Conservation (phyloP, 1,140 invertebrate species). For the Leptinotarsa lineolata region DNA sequence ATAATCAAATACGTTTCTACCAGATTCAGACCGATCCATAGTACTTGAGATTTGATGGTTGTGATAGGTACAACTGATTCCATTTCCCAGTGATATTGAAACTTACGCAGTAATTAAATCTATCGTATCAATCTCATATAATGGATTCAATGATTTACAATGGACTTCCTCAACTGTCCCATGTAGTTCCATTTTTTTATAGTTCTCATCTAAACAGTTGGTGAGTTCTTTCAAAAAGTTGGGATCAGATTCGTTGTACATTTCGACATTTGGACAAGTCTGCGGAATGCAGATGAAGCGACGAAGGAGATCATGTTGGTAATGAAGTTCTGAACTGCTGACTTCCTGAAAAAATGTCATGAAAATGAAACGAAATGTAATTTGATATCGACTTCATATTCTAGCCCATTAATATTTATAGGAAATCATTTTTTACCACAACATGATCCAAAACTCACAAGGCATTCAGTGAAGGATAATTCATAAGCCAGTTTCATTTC, state of each 20-base stretch:
- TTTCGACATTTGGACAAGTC: constrained; percentile 23
- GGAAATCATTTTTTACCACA: too few relatives aligned
- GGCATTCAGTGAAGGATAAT: too few relatives aligned
- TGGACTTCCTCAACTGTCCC: not conserved
- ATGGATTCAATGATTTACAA: not conserved
- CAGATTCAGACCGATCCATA: too few relatives aligned
- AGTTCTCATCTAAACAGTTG: constrained; percentile 11
- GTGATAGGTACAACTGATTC: too few relatives aligned
- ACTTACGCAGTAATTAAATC: constrained; percentile 28
- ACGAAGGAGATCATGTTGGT: constrained; percentile 29
- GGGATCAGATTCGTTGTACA: not conserved
- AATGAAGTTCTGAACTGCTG: constrained; percentile 28
- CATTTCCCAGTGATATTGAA: too few relatives aligned
- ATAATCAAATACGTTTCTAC: too few relatives aligned
- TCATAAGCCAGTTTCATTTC: too few relatives aligned
- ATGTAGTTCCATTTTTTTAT: constrained; percentile 11
- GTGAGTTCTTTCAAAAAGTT: not conserved
- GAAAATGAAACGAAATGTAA: not conserved
- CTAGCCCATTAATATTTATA: too few relatives aligned
- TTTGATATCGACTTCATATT: too few relatives aligned
- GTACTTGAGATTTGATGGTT: too few relatives aligned
- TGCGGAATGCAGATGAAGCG: constrained; percentile 29
- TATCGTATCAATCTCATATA: constrained; percentile 19
- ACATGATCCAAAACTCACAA: too few relatives aligned
- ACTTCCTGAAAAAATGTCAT: not conserved